These are phyloP conservation scores for Lepidostoma basale DNA, from an alignment of 1,140 invertebrate species.

Conservation along the genomic window DNA sequence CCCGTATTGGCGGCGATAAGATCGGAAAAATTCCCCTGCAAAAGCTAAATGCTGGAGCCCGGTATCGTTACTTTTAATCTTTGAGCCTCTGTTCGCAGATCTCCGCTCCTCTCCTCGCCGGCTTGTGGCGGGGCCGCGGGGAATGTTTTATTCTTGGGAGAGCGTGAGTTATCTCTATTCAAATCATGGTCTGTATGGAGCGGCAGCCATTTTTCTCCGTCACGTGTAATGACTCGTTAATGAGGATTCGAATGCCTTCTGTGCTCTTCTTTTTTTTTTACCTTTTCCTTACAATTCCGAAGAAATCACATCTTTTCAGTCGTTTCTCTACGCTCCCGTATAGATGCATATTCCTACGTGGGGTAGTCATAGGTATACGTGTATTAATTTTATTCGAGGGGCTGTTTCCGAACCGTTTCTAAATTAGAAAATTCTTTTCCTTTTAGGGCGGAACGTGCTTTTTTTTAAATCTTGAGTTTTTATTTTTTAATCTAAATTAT, in stretches of 20 bases:
- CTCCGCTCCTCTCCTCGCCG: neutral
- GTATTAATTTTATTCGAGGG: too few species aligned
- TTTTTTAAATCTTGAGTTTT: too few species aligned
- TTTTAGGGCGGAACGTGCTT: too few species aligned
- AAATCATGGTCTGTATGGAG: conserved; percentile 20
- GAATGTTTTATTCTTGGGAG: conserved; percentile 16
- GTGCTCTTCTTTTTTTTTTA: neutral
- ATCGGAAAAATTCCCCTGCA: neutral
- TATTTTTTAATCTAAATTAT: too few species aligned
- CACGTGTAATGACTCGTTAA: conserved; percentile 30
- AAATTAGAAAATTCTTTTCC: too few species aligned
- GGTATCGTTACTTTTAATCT: conserved; percentile 31
- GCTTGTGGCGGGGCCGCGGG: neutral
- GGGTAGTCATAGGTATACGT: too few species aligned
- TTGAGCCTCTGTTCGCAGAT: conserved; percentile 3
- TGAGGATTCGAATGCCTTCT: conserved; percentile 7
- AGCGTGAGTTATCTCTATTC: conserved; percentile 29
- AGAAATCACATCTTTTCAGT: too few species aligned
- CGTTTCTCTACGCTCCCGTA: too few species aligned
- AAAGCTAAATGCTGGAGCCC: conserved; percentile 13
- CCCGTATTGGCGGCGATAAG: conserved; percentile 24
- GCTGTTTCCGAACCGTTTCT: too few species aligned
- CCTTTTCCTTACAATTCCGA: neutral
- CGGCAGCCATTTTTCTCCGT: conserved; percentile 25
- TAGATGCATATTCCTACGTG: too few species aligned